Evolutionary conservation across 2,888 invertebrate genomes (phyloP), one percentile per base, ranked within the genome.

Genomic region (Adelphocoris suturalis): DNA sequence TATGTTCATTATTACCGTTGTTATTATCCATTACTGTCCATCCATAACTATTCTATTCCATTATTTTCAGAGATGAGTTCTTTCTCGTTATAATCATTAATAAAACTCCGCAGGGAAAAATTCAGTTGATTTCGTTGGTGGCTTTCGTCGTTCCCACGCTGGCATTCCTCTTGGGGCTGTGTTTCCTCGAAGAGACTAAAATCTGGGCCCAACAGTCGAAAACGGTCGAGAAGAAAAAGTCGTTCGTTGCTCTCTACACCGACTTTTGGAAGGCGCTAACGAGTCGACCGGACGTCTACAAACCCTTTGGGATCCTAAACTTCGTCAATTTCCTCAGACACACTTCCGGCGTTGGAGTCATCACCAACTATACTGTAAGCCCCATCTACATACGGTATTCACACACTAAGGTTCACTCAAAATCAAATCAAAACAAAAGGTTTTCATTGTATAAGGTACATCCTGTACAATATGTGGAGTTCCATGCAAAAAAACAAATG

Each of bases 281-380:
- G 28, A 47, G 37, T 37, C 55, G 89, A 14, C 89, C 84, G 16
- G 89, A 89, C 13, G 76, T 89, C 23, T 89, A 84, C 76, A 75
- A 76, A 52, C 89, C 89, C 16, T 84, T 89, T 19, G 46, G 19
- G 47, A 89, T 89, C 28, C 55, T 89, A 13, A 85, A 85, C 28
- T 75, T 85, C 46, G 37, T 89, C 16, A 75, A 37, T 19, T 80
- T 85, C 55, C 85, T 85, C 7, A 47, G 85, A 47, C 89, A 84
- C 52, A 46, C 46, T 7, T 75, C 89, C 7, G 89, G 89, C 9
- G 52, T 75, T 16, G 81, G 68, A 27, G 85, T 89, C 75, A 85
- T 89, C 52, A 46, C 75, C 13, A 75, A 80, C 37, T 89, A 89
- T 28, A 37, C 85, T 0, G 89, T 89, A 37, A 89, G 85, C 16